Base-by-base conservation (phyloP, 2,797 vertebrate genomes). In the Picus viridis region DNA sequence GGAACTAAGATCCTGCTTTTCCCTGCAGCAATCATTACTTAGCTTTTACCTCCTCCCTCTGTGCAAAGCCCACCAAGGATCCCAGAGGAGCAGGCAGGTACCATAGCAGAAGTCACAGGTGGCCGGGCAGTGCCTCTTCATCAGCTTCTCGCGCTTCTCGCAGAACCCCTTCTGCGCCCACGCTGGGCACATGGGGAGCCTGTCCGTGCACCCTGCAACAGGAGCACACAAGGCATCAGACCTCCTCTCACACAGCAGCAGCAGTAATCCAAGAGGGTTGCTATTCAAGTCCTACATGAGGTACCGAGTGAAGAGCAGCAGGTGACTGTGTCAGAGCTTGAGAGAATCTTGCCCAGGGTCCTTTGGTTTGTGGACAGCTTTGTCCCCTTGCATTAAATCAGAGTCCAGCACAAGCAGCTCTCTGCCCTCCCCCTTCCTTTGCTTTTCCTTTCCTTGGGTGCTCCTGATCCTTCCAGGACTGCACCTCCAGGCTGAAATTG, bases 61-160 rank as follows among this genome's bases (percentile, higher is more conserved):
- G 47, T 18, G 49, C 58, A 56, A 53, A 14, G 6, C 80, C 91
- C 49, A 2, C 18, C 47, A 14, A 3, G n/a, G 5, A 26, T 1
- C 39, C 19, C 54, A 12, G 9, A 5, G 14, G 4, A 3, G 2
- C 9, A 32, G 39, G 7, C 1, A 2, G 9, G 93, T 98, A 99
- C 99, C 99, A 1, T 99, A 98, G 97, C 99, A 99, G 98, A 99
- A 99, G 97, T 99, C 98, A 39, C 99, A 99, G 98, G 98, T 99
- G 93, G 98, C 98, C 0, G 99, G 99, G 89, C 99, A 99, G 95
- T 99, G 98, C 96, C 99, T 99, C 97, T 99, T 98, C 99, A 99
- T 99, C 88, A 99, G 94, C 93, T 96, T 98, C 88, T 95, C 98
- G 69, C 98, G 99, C 74, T 97, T 98, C 75, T 98, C 97, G 14